Evolutionary conservation across 2,888 invertebrate species (phyloP), one percentile per base, ranked within the genome.

Genomic region (Chrysodeixis includens): DNA sequence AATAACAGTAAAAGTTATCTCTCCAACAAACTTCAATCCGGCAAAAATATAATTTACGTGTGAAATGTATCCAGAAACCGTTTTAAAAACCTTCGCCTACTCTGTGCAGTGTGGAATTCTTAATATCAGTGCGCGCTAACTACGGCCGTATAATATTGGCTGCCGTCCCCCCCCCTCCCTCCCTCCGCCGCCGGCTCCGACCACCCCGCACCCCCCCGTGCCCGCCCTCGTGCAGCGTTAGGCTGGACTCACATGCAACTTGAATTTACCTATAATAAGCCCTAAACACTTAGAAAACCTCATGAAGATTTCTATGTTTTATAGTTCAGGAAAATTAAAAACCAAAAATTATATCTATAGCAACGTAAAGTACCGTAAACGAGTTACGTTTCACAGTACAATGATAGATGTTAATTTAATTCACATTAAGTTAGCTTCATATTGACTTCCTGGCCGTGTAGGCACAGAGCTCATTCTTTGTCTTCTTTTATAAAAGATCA

Each of bases 51-150:
- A 1, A 18, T 10, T 18, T 10, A 4, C 3, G 8, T 49, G 4
- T 9, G 20, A 9, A 4, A 2, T 10, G 16, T 10, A 2, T 40
- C 30, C 51, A 61, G 35, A 59, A 52, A 56, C 44, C 54, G 51
- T 59, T 62, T 81, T 68, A 49, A 69, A 76, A 63, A 10, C 58
- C 18, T 22, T 22, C 6, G 59, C 40, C 69, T 90, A 79, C 84
- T 88, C 93, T 93, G 84, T 86, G 81, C 70, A 18, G 74, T 81
- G 87, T 88, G 94, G 94, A 94, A 94, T 94, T 93, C 94, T 94
- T 94, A 94, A 94, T 94, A 94, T 94, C 93, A 92, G 93, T 92
- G 94, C 92, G 92, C 92, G 94, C 94, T 94, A 94, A 94, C 94
- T 94, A 94, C 90, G 89, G 79, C 89, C 92, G 92, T 93, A 93